A percentile compares a stretch with the other conserved stretches of the same genome.
phyloP scores from a whole-genome alignment of 2,888 invertebrate genomes.

The Rapana venosa region DNA sequence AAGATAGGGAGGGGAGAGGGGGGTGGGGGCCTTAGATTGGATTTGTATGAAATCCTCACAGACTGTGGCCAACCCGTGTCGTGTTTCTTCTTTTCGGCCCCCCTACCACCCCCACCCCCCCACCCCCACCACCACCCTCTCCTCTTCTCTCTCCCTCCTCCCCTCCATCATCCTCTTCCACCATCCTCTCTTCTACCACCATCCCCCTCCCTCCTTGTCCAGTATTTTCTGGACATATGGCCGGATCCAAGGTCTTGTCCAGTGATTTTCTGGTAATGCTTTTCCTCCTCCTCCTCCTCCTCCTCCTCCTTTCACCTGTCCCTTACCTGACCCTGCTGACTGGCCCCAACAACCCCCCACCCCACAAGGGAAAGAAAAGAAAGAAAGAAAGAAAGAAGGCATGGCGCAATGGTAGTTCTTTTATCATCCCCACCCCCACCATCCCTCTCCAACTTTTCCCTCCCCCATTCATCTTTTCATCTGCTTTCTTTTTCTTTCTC shows the following conservation, averaged over 20 bases:
- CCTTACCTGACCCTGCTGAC: constrained; percentile 28
- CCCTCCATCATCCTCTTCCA: background rate
- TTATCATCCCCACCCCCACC: background rate
- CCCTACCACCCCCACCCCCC: background rate
- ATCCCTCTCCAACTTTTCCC: background rate
- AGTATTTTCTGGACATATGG: constrained; percentile 29
- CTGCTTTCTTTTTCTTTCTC: background rate
- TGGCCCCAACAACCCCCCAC: background rate
- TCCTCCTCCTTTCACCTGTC: constrained; percentile 33
- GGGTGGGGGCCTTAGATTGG: background rate
- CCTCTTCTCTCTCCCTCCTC: background rate
- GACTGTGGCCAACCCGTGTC: background rate
- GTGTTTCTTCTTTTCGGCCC: background rate
- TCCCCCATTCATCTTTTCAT: background rate
- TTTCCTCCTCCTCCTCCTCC: no score
- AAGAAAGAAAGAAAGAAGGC: background rate
- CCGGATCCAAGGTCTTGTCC: background rate
- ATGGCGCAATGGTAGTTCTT: constrained; percentile 28
- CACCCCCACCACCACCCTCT: background rate
- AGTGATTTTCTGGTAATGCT: constrained; percentile 24
- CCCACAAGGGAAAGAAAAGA: no score
- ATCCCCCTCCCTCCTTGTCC: background rate
- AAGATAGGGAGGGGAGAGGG: background rate
- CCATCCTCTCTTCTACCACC: background rate
- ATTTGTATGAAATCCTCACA: constrained; percentile 15